Base-by-base conservation (phyloP, 30 jellyfish, hydroid and myxozoan species). In the Cassiopea andromeda region DNA sequence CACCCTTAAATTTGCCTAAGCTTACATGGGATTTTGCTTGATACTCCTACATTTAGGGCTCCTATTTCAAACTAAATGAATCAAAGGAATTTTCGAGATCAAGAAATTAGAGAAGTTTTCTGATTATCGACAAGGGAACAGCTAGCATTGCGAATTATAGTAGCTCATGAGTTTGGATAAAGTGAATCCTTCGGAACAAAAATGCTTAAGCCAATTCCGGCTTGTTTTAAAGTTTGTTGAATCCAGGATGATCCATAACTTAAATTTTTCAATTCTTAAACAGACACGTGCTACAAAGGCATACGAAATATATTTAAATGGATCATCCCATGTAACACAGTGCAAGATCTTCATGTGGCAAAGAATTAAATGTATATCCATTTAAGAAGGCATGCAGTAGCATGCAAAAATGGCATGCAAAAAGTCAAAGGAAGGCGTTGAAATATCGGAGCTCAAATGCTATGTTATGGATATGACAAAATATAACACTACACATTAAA, bases 231-330 rank as follows among this genome's bases (percentile, higher is more conserved):
- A 14, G 8, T 6, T 6, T 14, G 14, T 64, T 64, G 73, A 70
- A 70, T 43, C 15, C 79, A 70, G 38, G 79, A 70, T 70, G 6
- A 70, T 70, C 76, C 45, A 67, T 4, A 44, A 18, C n/a, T 67
- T 67, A 67, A 67, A 10, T 70, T 43, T 43, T 54, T 70, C n/a
- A 6, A 19, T 18, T 18, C 10, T 27, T 43, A 27, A 70, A 16
- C 49, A 6, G 50, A 70, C 2, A 9, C 54, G 15, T 70, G 79
- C 17, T 70, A 70, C 79, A 70, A 4, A 70, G 79, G 27, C 10
- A 43, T 43, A 70, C 79, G 79, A 70, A 70, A 19, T 70, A 70
- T 70, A 14, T 70, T 70, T 43, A 70, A 9, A 70, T 70, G 79
- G 79, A 70, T 70, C 57, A 70, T 16, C 79, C 79, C 49, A 70